Evolutionary conservation across 2,888 invertebrate genomes (phyloP), one percentile per base, ranked within the genome.

Genomic region (Drosophila picticornis): DNA sequence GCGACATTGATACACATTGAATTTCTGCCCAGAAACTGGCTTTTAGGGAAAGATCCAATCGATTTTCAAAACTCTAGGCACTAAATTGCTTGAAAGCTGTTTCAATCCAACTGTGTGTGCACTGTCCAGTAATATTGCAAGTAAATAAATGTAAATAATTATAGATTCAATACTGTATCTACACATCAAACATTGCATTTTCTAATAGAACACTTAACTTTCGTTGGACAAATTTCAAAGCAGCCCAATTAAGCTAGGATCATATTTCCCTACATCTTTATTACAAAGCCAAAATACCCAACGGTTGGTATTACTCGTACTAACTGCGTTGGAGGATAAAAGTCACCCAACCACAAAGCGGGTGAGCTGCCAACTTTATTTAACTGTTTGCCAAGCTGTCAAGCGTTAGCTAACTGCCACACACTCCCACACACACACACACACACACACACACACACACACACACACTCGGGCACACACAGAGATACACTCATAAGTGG

Each of bases 341-440:
- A 69, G 69, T 64, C 73, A 38, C 34, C 59, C 79, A 55, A 64
- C 79, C 79, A 76, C 79, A 76, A 76, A 76, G 77, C 76, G 75
- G 68, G 62, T 60, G 69, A 70, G 72, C 75, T 85, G 87, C 85
- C 90, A 89, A 88, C 88, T 88, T 88, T 89, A 88, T 88, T 88
- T 88, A 88, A 85, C 85, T 88, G 90, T 89, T 89, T 86, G 88
- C 85, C 82, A 85, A 88, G 83, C 84, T 84, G 89, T 83, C 88
- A 87, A 83, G 87, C 83, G 87, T 72, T 86, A 82, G 84, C 84
- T 80, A 86, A 84, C 89, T 77, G 84, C 52, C 27, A 52, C 53
- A 56, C 32, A 46, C 36, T 34, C 58, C 62, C 43, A 68, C n/a
- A 51, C 48, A 62, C 11, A 72, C 29, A 51, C 38, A 34, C 31